Evolutionary conservation across 2,797 vertebrate genomes (phyloP).

Genomic region (Xiphorhynchus erythropygius): DNA sequence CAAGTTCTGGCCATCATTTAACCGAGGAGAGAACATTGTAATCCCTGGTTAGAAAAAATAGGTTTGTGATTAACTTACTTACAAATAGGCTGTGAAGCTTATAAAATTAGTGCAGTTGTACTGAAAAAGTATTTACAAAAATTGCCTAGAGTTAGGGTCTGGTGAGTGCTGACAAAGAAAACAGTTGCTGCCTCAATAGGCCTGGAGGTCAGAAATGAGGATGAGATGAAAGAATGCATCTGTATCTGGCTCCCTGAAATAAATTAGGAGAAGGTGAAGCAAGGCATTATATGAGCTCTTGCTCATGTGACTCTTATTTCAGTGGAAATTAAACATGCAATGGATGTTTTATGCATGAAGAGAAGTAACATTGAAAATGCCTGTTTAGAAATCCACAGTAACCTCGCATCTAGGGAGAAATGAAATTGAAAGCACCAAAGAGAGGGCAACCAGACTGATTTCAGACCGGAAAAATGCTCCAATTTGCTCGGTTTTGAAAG

Average conservation of each 20-base stretch:
- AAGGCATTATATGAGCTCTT: not conserved
- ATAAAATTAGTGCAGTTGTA: not conserved
- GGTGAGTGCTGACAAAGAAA: conserved; percentile 18
- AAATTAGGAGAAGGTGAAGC: not conserved
- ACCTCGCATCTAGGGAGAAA: not conserved
- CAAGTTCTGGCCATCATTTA: not conserved
- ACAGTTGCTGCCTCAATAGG: not conserved
- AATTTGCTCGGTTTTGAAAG: not conserved
- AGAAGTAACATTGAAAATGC: not conserved
- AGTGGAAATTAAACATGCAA: not conserved
- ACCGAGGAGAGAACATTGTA: not conserved
- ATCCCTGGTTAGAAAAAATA: not conserved
- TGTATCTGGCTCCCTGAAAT: not conserved
- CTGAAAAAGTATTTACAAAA: conserved; percentile 22
- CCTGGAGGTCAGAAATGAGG: not conserved
- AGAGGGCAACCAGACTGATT: not conserved
- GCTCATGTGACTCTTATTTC: not conserved
- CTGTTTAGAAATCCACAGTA: not conserved
- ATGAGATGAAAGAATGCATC: not conserved
- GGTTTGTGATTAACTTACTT: not conserved
- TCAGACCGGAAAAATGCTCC: not conserved
- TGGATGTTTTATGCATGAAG: not conserved
- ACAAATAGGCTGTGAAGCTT: not conserved
- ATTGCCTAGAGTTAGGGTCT: not conserved
- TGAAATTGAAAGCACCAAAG: not conserved